Conservation (phyloP, 2,797 vertebrate genomes). For the Crax fasciolata region DNA sequence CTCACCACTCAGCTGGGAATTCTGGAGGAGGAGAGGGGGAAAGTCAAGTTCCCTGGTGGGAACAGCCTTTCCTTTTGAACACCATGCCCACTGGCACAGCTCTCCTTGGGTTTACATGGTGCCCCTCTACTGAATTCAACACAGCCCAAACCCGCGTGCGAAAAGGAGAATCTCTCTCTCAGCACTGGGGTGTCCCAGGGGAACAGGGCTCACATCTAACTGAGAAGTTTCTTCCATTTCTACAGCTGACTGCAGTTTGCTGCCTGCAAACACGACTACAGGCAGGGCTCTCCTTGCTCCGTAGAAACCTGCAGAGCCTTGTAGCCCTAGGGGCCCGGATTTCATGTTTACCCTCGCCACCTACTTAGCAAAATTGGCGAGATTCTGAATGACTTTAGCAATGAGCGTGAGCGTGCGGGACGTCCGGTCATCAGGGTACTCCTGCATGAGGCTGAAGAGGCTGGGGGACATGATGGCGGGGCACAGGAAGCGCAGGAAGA, state of each 20-base stretch:
- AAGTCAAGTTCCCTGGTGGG: neutral
- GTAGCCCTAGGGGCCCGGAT: neutral
- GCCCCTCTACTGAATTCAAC: neutral
- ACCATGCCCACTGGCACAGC: neutral
- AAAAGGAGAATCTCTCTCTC: neutral
- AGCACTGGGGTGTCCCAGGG: neutral
- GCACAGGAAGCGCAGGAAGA: constrained; percentile 97
- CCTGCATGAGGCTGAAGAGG: constrained; percentile 95
- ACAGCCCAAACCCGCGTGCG: neutral
- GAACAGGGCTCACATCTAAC: neutral
- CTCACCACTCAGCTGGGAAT: neutral
- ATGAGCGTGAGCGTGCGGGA: constrained; percentile 95
- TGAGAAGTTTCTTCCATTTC: neutral
- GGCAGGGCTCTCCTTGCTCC: neutral
- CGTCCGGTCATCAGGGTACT: constrained; percentile 94
- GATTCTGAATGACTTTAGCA: constrained; percentile 98
- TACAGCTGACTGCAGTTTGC: neutral
- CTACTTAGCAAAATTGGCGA: constrained; percentile 97
- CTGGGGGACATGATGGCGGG: constrained; percentile 98
- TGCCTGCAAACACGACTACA: neutral
- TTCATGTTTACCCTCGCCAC: constrained; percentile 15
- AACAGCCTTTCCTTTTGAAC: neutral
- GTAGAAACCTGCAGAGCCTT: neutral
- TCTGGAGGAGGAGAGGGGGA: neutral
- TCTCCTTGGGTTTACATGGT: neutral